phyloP scores from a whole-genome alignment of 2,113 vertebrate species.

The Puntigrus tetrazona region DNA sequence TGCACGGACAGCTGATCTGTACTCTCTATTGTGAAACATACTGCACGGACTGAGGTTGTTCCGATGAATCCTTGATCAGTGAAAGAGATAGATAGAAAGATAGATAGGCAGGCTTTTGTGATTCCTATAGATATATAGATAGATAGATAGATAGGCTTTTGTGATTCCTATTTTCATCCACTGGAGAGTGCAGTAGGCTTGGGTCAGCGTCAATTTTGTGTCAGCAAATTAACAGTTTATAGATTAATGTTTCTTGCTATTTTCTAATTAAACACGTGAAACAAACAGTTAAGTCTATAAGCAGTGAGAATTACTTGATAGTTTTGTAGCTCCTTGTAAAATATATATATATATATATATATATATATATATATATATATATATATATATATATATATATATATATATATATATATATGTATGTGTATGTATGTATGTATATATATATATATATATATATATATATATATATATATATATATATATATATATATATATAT shows the following conservation, averaged over 20 bases:
- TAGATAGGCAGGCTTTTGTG: not conserved
- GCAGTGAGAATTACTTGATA: too few relatives aligned
- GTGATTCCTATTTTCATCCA: constrained; percentile 26
- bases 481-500: too few relatives aligned
- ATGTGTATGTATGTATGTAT: too few relatives aligned
- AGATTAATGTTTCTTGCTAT: not conserved
- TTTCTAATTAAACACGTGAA: not conserved
- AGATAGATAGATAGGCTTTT: not conserved
- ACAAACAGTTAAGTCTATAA: not conserved
- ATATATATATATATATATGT: too few relatives aligned
- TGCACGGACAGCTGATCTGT: constrained; percentile 5
- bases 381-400: too few relatives aligned
- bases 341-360: too few relatives aligned
- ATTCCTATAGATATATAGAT: not conserved
- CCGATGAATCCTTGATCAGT: not conserved
- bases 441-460: too few relatives aligned
- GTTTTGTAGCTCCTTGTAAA: not conserved
- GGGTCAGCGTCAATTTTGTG: too few relatives aligned
- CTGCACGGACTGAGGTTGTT: not conserved
- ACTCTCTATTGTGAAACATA: not conserved
- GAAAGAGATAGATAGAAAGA: not conserved
- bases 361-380: too few relatives aligned
- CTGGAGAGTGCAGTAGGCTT: constrained; percentile 42
- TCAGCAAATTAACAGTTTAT: not conserved
- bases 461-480: too few relatives aligned